A percentile compares a stretch with the other conserved stretches of the same genome.
Conservation (phyloP, 2,888 invertebrate species). For the Frankliniella intonsa region DNA sequence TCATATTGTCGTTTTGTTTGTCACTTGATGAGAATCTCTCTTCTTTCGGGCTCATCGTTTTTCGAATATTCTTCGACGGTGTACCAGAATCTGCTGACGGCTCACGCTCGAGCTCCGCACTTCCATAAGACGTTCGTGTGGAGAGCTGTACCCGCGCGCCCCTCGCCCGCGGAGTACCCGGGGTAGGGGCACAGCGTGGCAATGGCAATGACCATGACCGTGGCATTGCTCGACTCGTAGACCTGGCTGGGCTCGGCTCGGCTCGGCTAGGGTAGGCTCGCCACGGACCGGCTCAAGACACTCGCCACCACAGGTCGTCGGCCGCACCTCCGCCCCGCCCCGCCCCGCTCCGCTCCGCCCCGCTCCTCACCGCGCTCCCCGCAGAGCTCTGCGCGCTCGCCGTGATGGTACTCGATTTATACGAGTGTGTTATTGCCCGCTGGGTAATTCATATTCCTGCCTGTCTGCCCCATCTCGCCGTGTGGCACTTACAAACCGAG, state of each 20-base stretch:
- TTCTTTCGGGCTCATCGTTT: no score
- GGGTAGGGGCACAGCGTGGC: not conserved
- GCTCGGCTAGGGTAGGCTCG: not conserved
- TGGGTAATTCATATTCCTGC: not conserved
- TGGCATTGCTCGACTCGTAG: not conserved
- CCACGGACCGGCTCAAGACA: not conserved
- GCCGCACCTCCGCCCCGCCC: not conserved
- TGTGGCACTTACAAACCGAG: no score
- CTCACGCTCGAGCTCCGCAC: not conserved
- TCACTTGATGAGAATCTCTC: no score
- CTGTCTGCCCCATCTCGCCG: not conserved
- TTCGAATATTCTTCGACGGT: no score
- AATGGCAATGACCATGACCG: constrained; percentile 4
- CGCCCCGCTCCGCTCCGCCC: not conserved
- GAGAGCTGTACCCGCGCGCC: not conserved
- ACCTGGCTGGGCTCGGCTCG: not conserved
- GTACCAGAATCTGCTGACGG: no score
- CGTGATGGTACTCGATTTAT: not conserved
- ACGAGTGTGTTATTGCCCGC: not conserved
- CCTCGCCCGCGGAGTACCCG: not conserved
- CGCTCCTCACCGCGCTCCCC: not conserved
- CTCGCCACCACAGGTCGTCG: not conserved
- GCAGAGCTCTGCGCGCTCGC: not conserved
- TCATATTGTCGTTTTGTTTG: no score
- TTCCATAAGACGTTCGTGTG: no score